Conservation (phyloP, 2,113 vertebrate genomes). For the Ictalurus furcatus region DNA sequence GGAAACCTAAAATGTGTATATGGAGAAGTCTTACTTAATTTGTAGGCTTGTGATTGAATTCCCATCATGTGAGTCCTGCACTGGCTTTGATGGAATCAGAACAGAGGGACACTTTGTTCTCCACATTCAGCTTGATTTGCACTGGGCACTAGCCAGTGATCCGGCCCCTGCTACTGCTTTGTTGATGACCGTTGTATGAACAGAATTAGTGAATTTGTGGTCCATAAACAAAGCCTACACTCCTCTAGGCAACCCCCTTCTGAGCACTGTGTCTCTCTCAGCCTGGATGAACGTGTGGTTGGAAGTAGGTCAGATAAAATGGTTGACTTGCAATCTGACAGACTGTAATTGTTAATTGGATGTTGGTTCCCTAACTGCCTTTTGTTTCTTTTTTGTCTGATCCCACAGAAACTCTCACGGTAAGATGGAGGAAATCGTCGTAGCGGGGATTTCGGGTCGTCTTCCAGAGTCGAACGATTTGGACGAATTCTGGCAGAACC, state of each 20-base stretch:
- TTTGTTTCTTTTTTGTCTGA: slow-evolving; percentile 11
- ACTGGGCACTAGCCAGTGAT: slow-evolving; percentile 48
- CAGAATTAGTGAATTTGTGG: slow-evolving; percentile 29
- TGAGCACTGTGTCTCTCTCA: not conserved
- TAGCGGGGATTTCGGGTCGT: slow-evolving; percentile 91
- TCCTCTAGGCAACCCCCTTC: slow-evolving; percentile 10
- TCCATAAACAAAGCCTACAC: slow-evolving; percentile 53
- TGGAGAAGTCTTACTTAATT: not conserved
- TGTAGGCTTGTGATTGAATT: not conserved
- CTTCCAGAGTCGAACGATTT: slow-evolving; percentile 90
- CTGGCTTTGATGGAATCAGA: slow-evolving; percentile 14
- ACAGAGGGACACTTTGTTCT: slow-evolving; percentile 47
- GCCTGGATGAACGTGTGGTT: slow-evolving; percentile 4
- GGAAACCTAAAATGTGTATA: not conserved
- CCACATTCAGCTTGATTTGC: slow-evolving; percentile 26
- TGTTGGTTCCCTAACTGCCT: not conserved
- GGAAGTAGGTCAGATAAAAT: slow-evolving; percentile 29
- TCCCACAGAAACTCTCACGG: slow-evolving; percentile 55
- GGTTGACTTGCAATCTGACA: not conserved
- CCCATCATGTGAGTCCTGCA: slow-evolving; percentile 21
- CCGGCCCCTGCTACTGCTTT: slow-evolving; percentile 39
- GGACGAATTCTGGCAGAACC: slow-evolving; percentile 96
- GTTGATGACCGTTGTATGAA: slow-evolving; percentile 17
- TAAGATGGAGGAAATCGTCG: slow-evolving; percentile 92
- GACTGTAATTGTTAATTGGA: not conserved